Base-by-base conservation (phyloP, 2,888 invertebrate genomes). In the Trichopoda pennipes region DNA sequence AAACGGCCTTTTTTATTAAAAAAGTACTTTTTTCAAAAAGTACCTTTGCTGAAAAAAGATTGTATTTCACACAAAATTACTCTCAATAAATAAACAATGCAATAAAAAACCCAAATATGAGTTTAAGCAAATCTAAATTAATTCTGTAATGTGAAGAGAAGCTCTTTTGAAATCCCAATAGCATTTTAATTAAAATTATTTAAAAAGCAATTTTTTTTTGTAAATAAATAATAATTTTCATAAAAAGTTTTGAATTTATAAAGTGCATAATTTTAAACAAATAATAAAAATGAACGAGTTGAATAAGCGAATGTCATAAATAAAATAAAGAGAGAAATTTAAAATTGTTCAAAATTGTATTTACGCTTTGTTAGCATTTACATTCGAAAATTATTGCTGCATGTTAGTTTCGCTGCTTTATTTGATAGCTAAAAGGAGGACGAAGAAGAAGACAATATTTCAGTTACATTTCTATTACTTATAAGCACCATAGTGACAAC, bases 361-460 rank as follows among this genome's bases (percentile, higher is more conserved):
- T 68, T 80, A 61, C 74, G 61, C 80, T 80, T 80, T 68, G 80
- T 75, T 80, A 75, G 80, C 68, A 64, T 80, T 75, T 75, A 69
- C 56, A 69, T 80, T 80, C 75, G 69, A 80, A 80, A 74, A 28
- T 69, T 74, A 80, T 80, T 80, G 64, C 74, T 80, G 38, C 23
- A 42, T 56, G n/a, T 32, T 55, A 51, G 58, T 69, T 77, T 55
- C 42, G 9, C 21, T 49, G 42, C 23, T 28, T n/a, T 8, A 14
- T 47, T 61, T 53, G 66, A 14, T 16, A 64, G 17, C 6, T 23
- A 53, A n/a, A 17, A 4, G 35, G 28, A 53, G 53, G 28, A 61
- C 17, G 38, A 53, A n/a, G 23, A 4, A 47, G 28, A 53, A 61
- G 28, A 61, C 17, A 44, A 49, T 53, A 49, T 64, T 66, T 44